A percentile compares a stretch with the other conserved stretches of the same genome.
phyloP scores from a whole-genome alignment of 2,113 vertebrate species.

The Carlito syrichta region DNA sequence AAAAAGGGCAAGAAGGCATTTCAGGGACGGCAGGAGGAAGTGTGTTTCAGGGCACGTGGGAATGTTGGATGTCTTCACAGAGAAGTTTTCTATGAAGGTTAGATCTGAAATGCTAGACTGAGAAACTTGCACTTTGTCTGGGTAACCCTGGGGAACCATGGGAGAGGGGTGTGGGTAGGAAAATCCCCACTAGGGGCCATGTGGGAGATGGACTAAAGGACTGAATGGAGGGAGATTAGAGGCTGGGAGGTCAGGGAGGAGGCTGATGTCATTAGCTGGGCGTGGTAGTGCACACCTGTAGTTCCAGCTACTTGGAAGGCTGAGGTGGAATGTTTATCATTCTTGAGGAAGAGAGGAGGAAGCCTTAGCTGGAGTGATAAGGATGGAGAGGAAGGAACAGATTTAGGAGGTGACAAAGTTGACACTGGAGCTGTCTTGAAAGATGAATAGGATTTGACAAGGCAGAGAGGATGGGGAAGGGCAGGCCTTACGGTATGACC shows the following conservation, averaged over 20 bases:
- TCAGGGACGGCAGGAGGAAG: neutral
- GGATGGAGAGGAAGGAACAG: no score
- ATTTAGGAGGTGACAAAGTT: no score
- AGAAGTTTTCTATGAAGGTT: neutral
- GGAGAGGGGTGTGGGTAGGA: neutral
- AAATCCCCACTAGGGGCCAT: neutral
- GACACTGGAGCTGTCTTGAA: no score
- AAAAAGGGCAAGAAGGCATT: neutral
- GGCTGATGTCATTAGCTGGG: no score
- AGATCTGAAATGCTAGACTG: neutral
- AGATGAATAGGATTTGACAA: no score
- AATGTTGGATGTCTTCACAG: neutral
- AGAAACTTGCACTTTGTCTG: neutral
- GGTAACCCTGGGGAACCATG: neutral
- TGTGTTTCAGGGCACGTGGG: no score
- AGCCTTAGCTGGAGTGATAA: neutral
- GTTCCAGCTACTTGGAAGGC: no score
- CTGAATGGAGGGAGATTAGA: neutral
- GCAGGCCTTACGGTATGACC: no score
- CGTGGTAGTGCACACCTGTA: no score
- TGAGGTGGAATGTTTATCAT: no score
- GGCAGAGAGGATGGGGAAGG: no score
- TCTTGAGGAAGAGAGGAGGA: neutral
- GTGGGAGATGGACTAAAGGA: neutral
- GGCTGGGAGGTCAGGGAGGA: neutral